A percentile compares a stretch with the other conserved stretches of the same genome.
These are phyloP conservation scores for Stratiolaelaps scimitus DNA, from an alignment of 1,140 invertebrate genomes.

Conservation along the genomic window DNA sequence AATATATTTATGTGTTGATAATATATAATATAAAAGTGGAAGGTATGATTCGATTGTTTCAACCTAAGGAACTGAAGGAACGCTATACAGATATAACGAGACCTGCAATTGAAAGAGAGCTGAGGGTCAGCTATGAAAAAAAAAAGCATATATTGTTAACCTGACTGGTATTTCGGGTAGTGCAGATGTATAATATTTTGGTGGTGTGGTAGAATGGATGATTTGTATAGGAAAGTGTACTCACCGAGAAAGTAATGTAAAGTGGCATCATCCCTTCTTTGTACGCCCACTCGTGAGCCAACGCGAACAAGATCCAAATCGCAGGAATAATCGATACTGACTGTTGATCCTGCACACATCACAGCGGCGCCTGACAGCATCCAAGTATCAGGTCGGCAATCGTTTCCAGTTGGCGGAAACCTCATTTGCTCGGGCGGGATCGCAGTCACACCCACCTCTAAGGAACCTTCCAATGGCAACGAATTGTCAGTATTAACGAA, in stretches of 20 bases:
- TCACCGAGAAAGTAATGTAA: conserved; percentile 60
- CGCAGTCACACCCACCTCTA: conserved; percentile 55
- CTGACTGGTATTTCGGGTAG: no score
- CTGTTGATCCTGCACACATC: conserved; percentile 64
- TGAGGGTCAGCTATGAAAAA: no score
- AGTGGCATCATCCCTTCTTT: conserved; percentile 65
- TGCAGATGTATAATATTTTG: no score
- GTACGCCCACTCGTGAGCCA: conserved; percentile 65
- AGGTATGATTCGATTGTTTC: no score
- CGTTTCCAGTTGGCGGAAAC: conserved; percentile 76
- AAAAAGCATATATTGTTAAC: no score
- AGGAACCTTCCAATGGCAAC: conserved; percentile 28
- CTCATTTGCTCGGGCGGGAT: conserved; percentile 73
- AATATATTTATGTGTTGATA: no score
- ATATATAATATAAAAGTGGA: no score
- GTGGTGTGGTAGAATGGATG: no score
- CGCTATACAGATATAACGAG: no score
- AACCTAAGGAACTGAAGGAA: no score
- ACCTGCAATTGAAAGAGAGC: no score
- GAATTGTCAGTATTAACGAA: conserved; percentile 34
- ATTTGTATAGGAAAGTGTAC: no score
- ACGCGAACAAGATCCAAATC: conserved; percentile 65
- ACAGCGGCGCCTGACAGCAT: conserved; percentile 55
- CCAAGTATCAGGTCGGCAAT: conserved; percentile 79
- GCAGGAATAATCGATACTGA: conserved; percentile 65